Evolutionary conservation across 2,797 vertebrate genomes (phyloP).

Genomic region (Acanthis flammea): DNA sequence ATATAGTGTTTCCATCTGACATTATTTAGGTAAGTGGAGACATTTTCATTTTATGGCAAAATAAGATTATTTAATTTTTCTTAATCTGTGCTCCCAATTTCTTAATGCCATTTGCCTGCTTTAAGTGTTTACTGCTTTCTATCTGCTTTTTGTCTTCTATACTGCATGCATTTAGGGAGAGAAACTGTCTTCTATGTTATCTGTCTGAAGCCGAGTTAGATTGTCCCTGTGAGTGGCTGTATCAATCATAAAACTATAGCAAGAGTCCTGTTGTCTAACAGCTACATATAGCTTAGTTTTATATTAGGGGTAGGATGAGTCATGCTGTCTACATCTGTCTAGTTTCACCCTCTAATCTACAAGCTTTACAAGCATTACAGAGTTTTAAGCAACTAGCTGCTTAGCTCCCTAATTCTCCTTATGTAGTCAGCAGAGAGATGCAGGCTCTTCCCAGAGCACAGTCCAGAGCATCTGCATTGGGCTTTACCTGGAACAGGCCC

Average conservation of each 20-base stretch:
- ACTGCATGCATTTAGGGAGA: background rate
- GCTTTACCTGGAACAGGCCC: background rate
- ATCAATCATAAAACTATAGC: background rate
- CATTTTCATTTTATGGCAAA: background rate
- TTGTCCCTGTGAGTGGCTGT: background rate
- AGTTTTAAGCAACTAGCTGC: background rate
- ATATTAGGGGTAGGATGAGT: background rate
- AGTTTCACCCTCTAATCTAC: background rate
- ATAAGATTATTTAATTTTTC: conserved; percentile 9
- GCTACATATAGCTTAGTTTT: background rate
- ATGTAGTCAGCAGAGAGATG: background rate
- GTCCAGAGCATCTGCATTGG: background rate
- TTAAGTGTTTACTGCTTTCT: background rate
- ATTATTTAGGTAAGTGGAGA: background rate
- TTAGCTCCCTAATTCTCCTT: background rate
- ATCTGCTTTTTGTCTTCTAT: background rate
- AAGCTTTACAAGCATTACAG: background rate
- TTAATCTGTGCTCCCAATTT: background rate
- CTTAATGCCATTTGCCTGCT: background rate
- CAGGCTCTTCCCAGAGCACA: background rate
- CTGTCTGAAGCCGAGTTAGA: background rate
- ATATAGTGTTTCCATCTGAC: background rate
- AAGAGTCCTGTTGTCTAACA: background rate
- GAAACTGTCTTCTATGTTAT: background rate
- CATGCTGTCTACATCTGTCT: background rate